Evolutionary conservation across 1,140 invertebrate species (phyloP).

Genomic region (Leptestheria dahalacensis): DNA sequence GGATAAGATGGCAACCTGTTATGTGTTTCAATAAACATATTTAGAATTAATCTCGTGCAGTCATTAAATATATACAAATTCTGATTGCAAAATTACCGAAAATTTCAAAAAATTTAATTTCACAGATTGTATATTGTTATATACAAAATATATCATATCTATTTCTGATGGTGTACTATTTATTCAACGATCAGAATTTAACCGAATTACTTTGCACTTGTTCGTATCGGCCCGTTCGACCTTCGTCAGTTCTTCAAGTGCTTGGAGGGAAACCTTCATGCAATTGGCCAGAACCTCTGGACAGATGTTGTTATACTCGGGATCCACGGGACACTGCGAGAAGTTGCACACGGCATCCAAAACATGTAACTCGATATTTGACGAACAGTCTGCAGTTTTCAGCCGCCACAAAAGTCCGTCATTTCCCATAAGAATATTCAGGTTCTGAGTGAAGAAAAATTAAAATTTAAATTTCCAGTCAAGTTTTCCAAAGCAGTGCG

Average conservation of each 20-base stretch:
- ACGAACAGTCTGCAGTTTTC: not conserved
- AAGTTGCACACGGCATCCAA: not conserved
- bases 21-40: not conserved
- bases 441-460: not conserved
- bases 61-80: no score
- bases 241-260: not conserved
- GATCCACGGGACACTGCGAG: not conserved
- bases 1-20: not conserved
- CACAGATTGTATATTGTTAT: no score
- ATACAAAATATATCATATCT: no score
- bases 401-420: not conserved
- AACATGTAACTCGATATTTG: not conserved
- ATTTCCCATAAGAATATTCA: not conserved
- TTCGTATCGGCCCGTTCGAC: not conserved
- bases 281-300: not conserved
- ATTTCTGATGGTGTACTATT: no score
- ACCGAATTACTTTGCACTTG: not conserved
- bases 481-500: not conserved
- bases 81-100: no score
- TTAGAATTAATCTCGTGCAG: constrained; percentile 1
- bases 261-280: not conserved
- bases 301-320: not conserved
- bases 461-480: not conserved
- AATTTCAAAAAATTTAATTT: no score
- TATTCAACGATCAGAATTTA: not conserved